A percentile compares a stretch with the other conserved stretches of the same genome.
These are phyloP conservation scores for Atopsyche davidsoni DNA, from an alignment of 1,140 invertebrate species.

Conservation along the genomic window DNA sequence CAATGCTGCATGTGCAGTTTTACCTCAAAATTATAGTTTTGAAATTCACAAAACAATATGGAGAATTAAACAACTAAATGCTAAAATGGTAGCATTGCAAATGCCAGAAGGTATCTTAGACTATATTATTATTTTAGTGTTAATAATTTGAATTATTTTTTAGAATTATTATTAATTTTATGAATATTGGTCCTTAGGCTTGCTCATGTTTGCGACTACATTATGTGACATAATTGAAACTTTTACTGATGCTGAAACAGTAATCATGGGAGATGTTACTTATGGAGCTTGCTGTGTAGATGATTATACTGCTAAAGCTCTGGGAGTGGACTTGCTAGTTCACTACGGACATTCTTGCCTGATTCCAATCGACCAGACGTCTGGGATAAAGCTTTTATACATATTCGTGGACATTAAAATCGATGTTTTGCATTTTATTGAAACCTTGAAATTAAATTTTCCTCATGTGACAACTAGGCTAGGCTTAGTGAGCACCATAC, in stretches of 20 bases:
- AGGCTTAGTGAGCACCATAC: conserved; percentile 91
- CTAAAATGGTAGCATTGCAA: conserved; percentile 90
- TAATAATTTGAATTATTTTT: conserved; percentile 4
- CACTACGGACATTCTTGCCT: conserved; percentile 99
- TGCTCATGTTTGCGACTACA: conserved; percentile 86
- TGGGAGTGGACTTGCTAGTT: conserved; percentile 88
- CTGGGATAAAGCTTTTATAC: conserved; percentile 88
- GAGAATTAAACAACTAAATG: conserved; percentile 76
- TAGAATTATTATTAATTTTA: conserved; percentile 7
- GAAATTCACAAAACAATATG: conserved; percentile 98
- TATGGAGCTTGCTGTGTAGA: conserved; percentile 99
- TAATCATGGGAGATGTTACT: conserved; percentile 98
- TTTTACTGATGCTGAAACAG: conserved; percentile 87
- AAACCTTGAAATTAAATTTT: conserved; percentile 85
- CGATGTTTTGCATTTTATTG: conserved; percentile 86
- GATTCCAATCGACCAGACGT: conserved; percentile 89
- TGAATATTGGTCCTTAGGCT: conserved; percentile 35
- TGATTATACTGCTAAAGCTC: conserved; percentile 86
- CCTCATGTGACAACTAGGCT: conserved; percentile 53
- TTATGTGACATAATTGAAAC: conserved; percentile 92
- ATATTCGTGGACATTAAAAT: conserved; percentile 95
- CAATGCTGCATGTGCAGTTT: conserved; percentile 61
- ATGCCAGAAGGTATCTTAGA: conserved; percentile 82
- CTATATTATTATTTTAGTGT: conserved; percentile 5
- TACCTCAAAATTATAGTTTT: conserved; percentile 97